phyloP scores from a whole-genome alignment of 30 jellyfish, hydroid and myxozoan genomes.

The Chrysaora quinquecirrha region DNA sequence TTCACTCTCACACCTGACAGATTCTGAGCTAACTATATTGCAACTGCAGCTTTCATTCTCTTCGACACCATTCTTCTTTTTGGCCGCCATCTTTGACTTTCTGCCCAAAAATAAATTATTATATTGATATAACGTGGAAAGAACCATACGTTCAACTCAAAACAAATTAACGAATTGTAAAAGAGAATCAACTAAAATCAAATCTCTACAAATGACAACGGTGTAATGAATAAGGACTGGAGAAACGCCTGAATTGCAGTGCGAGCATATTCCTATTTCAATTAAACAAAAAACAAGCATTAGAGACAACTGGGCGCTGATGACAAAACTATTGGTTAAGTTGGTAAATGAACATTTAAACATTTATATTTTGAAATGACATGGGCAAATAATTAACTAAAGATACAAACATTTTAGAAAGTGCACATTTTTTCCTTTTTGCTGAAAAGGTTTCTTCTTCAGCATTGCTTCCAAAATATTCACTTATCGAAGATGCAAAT shows the following conservation, averaged over 20 bases:
- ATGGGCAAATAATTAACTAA: not conserved
- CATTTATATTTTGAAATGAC: not conserved
- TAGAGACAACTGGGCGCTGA: too few species aligned
- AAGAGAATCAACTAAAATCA: too few species aligned
- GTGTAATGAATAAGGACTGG: too few species aligned
- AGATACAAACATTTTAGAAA: slow-evolving; percentile 32
- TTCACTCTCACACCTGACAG: not conserved
- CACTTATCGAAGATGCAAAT: slow-evolving; percentile 13
- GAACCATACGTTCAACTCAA: too few species aligned
- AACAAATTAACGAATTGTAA: too few species aligned
- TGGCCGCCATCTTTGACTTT: not conserved
- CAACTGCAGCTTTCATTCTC: not conserved
- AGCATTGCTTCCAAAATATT: slow-evolving; percentile 3
- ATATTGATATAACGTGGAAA: too few species aligned
- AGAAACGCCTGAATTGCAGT: too few species aligned
- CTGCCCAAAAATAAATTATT: too few species aligned
- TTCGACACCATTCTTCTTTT: not conserved
- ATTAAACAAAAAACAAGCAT: too few species aligned
- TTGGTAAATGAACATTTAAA: not conserved
- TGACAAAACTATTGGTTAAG: not conserved
- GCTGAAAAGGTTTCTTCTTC: slow-evolving; percentile 16
- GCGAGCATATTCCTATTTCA: too few species aligned
- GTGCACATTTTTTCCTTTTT: slow-evolving; percentile 35
- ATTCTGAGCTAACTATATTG: not conserved
- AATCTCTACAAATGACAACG: too few species aligned